Evolutionary conservation across 2,888 invertebrate species (phyloP).

Genomic region (Deilephila porcellus): DNA sequence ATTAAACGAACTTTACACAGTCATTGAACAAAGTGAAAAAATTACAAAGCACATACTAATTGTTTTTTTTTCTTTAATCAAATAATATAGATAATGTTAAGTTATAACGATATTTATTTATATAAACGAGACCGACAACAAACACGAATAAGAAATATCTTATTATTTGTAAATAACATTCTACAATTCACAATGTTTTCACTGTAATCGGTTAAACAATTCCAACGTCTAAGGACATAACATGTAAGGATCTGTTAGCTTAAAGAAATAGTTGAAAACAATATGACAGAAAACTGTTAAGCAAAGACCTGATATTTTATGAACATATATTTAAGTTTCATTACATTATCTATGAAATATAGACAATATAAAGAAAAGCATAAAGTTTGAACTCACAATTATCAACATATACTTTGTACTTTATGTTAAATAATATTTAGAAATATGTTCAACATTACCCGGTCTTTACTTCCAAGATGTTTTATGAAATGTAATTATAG

Average conservation of each 20-base stretch:
- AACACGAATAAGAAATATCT: conserved; percentile 4
- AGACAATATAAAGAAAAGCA: too few relatives aligned
- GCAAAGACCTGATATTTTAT: not conserved
- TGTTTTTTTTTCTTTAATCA: too few relatives aligned
- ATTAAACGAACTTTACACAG: too few relatives aligned
- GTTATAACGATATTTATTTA: not conserved
- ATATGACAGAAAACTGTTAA: conserved; percentile 11
- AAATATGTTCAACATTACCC: not conserved
- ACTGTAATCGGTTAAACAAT: not conserved
- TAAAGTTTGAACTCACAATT: too few relatives aligned
- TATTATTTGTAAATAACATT: not conserved
- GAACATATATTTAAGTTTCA: not conserved
- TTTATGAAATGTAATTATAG: not conserved
- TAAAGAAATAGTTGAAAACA: conserved; percentile 34
- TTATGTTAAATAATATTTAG: not conserved
- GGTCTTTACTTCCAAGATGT: not conserved
- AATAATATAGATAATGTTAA: too few relatives aligned
- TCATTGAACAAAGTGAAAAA: too few relatives aligned
- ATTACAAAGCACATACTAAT: too few relatives aligned
- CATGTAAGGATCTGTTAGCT: conserved; percentile 33
- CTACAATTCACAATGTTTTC: not conserved
- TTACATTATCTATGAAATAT: not conserved
- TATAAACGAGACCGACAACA: not conserved
- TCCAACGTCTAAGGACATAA: conserved; percentile 23
- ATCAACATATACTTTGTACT: not conserved